Percentiles rank a stretch among this genome's conserved stretches.
Conservation (phyloP, 2,113 vertebrate species). For the Pithys albifrons region DNA sequence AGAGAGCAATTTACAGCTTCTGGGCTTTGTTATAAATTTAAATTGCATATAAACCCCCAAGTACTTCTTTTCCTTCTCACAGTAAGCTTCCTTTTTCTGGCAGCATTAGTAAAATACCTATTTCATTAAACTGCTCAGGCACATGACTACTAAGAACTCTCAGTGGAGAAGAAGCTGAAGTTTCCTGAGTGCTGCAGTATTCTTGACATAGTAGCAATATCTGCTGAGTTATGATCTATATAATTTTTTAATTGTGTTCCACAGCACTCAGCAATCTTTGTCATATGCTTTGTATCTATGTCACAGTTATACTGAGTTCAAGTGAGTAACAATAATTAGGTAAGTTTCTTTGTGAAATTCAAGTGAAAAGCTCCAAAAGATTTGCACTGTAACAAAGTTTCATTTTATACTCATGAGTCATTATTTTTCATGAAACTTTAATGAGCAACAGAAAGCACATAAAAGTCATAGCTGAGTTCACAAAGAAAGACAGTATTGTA, state of each 20-base stretch:
- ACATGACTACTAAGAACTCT: not conserved
- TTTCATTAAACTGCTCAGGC: not conserved
- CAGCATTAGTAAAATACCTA: not conserved
- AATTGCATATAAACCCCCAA: not conserved
- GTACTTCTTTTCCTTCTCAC: not conserved
- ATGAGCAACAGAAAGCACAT: not conserved
- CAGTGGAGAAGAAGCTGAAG: not conserved
- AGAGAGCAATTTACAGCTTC: not conserved
- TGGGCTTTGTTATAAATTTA: not conserved
- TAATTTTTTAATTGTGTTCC: not conserved
- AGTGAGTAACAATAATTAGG: not conserved
- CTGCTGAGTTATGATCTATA: constrained; percentile 12
- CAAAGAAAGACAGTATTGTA: not conserved
- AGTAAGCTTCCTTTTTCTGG: not conserved
- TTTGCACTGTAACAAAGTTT: not conserved
- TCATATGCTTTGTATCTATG: not conserved
- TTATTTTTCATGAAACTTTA: not conserved
- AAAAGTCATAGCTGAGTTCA: not conserved
- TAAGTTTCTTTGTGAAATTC: not conserved
- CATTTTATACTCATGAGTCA: not conserved
- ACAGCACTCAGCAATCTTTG: not conserved
- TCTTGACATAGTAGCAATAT: not conserved
- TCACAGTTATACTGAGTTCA: not conserved
- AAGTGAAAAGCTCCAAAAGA: not conserved
- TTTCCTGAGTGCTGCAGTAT: not conserved